phyloP scores from a whole-genome alignment of 2,113 vertebrate species.

The Megalops atlanticus region DNA sequence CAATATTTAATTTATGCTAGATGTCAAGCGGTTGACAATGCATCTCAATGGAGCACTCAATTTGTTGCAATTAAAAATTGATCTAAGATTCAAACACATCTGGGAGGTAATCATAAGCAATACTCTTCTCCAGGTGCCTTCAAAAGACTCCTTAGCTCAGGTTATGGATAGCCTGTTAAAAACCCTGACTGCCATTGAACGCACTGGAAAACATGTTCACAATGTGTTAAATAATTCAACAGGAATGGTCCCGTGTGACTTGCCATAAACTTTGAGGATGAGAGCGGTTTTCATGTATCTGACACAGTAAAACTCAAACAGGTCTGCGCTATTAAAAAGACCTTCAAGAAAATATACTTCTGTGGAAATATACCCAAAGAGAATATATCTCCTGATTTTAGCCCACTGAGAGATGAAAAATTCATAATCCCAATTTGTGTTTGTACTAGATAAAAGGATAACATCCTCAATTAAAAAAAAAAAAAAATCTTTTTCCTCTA shows the following conservation, averaged over 20 bases:
- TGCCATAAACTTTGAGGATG: background rate
- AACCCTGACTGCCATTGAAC: constrained; percentile 31
- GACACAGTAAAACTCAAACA: background rate
- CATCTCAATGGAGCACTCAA: background rate
- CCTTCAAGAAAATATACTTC: background rate
- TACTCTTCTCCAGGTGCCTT: constrained; percentile 22
- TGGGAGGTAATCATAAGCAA: background rate
- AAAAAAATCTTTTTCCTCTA: no score
- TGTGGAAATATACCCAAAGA: background rate
- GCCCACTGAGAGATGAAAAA: background rate
- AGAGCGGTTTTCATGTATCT: constrained; percentile 6
- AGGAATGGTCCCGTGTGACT: constrained; percentile 2
- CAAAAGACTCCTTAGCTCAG: constrained; percentile 16
- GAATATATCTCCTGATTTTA: background rate
- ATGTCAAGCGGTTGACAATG: background rate
- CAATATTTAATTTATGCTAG: background rate
- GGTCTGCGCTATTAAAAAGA: background rate
- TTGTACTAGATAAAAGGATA: background rate
- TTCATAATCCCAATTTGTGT: background rate
- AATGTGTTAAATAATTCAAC: constrained; percentile 44
- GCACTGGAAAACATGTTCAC: constrained; percentile 30
- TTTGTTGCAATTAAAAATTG: background rate
- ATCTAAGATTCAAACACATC: background rate
- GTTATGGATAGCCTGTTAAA: constrained; percentile 21
- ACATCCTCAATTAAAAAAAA: background rate